Percentiles rank a stretch among this genome's conserved stretches.
Evolutionary conservation across 1,140 invertebrate genomes (phyloP).

Genomic region (Mizuhopecten yessoensis): DNA sequence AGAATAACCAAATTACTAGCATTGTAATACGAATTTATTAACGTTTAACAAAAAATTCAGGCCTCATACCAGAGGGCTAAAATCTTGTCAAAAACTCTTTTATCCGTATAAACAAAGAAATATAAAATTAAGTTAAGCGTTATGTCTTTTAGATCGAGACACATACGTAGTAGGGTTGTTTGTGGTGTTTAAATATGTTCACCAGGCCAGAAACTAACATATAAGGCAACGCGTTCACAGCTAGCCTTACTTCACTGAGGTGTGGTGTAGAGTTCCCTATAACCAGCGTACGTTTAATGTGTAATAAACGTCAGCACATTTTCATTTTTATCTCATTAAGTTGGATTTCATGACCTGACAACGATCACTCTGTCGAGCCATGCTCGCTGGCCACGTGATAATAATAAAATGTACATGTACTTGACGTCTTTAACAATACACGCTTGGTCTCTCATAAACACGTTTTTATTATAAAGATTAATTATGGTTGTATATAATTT

Average conservation of each 20-base stretch:
- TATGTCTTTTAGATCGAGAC: too few relatives aligned
- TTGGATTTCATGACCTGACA: not conserved
- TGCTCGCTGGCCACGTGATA: not conserved
- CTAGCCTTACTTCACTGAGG: not conserved
- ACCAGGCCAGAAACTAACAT: not conserved
- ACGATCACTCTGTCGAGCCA: not conserved
- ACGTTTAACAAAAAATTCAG: too few relatives aligned
- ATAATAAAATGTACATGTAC: constrained; percentile 10
- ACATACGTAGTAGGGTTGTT: not conserved
- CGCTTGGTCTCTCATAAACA: not conserved
- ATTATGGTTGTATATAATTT: not conserved
- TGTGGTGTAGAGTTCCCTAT: not conserved
- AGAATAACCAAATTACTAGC: too few relatives aligned
- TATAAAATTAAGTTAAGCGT: too few relatives aligned
- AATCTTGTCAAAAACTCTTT: too few relatives aligned
- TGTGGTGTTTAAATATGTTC: not conserved
- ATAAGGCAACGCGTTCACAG: too few relatives aligned
- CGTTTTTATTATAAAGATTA: not conserved
- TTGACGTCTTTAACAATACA: constrained; percentile 19
- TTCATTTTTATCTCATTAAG: not conserved
- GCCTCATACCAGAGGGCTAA: too few relatives aligned
- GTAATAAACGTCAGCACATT: not conserved
- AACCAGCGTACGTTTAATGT: not conserved
- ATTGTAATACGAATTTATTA: too few relatives aligned
- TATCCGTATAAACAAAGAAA: too few relatives aligned